These are phyloP conservation scores for Spicauda simplicius DNA, from an alignment of 2,888 invertebrate species.

Conservation along the genomic window DNA sequence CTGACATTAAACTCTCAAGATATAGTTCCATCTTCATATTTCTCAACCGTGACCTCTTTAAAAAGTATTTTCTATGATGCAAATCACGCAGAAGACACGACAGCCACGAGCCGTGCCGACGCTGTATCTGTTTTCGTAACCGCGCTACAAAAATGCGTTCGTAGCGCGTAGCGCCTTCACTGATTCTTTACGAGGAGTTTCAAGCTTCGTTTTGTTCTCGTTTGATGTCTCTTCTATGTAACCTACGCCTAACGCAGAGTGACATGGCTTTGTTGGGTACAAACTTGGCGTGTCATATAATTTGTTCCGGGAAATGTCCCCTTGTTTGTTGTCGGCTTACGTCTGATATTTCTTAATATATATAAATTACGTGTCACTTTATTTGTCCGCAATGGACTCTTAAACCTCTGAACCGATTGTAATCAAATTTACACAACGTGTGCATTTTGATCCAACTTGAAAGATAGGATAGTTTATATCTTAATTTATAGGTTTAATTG, in stretches of 20 bases:
- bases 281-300: conserved; percentile 37
- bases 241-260: conserved; percentile 35
- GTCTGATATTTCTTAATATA: conserved; percentile 25
- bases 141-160: too few relatives aligned
- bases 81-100: neutral
- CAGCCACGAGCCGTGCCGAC: neutral
- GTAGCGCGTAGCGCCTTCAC: too few relatives aligned
- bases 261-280: conserved; percentile 43
- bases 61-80: conserved; percentile 38
- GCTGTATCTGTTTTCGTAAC: too few relatives aligned
- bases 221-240: neutral
- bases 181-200: too few relatives aligned
- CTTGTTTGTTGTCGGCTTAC: conserved; percentile 37
- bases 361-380: too few relatives aligned
- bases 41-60: conserved; percentile 26
- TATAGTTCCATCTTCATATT: conserved; percentile 21
- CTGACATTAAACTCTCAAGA: conserved; percentile 9
- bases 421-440: too few relatives aligned
- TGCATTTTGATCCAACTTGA: too few relatives aligned
- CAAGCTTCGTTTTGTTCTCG: neutral
- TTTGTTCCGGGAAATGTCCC: conserved; percentile 38
- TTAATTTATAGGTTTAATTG: too few relatives aligned
- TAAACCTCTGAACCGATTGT: too few relatives aligned
- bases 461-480: too few relatives aligned
- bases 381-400: too few relatives aligned